Evolutionary conservation across 2,888 invertebrate species (phyloP).

Genomic region (Eustalomyia histrio): DNA sequence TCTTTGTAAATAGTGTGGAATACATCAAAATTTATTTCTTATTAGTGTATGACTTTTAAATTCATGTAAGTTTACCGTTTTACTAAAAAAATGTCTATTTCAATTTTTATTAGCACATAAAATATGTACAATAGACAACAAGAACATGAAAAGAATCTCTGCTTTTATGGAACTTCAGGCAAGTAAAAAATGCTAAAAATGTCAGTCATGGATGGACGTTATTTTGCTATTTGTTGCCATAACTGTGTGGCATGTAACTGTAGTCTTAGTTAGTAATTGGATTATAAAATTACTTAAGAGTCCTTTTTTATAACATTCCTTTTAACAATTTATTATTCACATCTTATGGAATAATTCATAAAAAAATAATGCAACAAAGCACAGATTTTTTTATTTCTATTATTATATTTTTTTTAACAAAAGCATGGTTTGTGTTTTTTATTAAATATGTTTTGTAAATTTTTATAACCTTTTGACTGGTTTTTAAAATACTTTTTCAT

Average conservation of each 20-base stretch:
- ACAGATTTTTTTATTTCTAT: neutral
- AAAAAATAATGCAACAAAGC: neutral
- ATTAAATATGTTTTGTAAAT: neutral
- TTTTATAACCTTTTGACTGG: slow-evolving; percentile 10
- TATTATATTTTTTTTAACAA: neutral
- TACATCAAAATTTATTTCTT: neutral
- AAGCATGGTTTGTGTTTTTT: neutral
- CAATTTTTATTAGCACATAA: slow-evolving; percentile 24
- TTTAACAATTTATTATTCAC: slow-evolving; percentile 18
- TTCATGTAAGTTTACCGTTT: neutral
- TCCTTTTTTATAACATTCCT: slow-evolving; percentile 6
- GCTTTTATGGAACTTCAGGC: neutral
- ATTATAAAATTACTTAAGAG: slow-evolving; percentile 11
- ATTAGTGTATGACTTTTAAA: neutral
- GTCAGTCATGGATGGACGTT: slow-evolving; percentile 8
- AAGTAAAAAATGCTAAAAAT: slow-evolving; percentile 12
- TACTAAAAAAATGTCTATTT: neutral
- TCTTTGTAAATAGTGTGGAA: neutral
- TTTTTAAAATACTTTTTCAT: slow-evolving; percentile 5
- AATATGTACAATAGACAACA: slow-evolving; percentile 6
- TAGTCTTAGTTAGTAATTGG: slow-evolving; percentile 13
- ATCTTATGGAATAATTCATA: neutral
- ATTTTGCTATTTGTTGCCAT: no score
- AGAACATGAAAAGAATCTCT: slow-evolving; percentile 33
- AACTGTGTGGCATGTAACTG: no score